Evolutionary conservation across 2,888 invertebrate species (phyloP).

Genomic region (Tineola bisselliella): DNA sequence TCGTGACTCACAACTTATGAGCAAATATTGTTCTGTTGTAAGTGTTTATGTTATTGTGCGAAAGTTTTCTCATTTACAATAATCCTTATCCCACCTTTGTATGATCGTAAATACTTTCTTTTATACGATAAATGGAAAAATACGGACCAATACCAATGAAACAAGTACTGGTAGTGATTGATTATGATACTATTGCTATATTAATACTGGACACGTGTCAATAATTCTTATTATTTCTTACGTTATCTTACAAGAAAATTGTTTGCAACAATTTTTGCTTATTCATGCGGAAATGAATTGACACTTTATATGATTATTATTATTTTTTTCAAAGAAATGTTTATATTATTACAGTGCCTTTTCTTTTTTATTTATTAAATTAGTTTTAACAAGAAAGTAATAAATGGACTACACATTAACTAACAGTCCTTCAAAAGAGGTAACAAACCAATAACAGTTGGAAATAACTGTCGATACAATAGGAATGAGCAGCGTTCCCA

Average conservation of each 20-base stretch:
- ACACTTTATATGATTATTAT: too few relatives aligned
- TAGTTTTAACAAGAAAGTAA: too few relatives aligned
- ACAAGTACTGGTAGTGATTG: neutral
- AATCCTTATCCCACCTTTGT: neutral
- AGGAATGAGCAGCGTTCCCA: neutral
- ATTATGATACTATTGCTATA: neutral
- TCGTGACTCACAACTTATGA: neutral
- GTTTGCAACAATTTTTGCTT: too few relatives aligned
- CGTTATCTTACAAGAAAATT: too few relatives aligned
- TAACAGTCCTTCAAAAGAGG: too few relatives aligned
- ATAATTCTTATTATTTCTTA: neutral
- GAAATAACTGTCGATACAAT: neutral
- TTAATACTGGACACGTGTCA: neutral
- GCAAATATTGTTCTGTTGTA: neutral
- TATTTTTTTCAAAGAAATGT: too few relatives aligned
- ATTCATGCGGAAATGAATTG: too few relatives aligned
- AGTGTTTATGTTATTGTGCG: slow-evolving; percentile 3
- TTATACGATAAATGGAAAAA: neutral
- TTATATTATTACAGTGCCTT: too few relatives aligned
- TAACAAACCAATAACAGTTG: neutral
- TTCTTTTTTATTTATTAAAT: too few relatives aligned
- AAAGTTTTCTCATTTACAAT: neutral
- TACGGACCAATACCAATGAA: neutral
- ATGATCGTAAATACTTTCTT: neutral
- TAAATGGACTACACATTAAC: too few relatives aligned